Evolutionary conservation across 2,797 vertebrate species (phyloP).

Genomic region (Macropodus opercularis): DNA sequence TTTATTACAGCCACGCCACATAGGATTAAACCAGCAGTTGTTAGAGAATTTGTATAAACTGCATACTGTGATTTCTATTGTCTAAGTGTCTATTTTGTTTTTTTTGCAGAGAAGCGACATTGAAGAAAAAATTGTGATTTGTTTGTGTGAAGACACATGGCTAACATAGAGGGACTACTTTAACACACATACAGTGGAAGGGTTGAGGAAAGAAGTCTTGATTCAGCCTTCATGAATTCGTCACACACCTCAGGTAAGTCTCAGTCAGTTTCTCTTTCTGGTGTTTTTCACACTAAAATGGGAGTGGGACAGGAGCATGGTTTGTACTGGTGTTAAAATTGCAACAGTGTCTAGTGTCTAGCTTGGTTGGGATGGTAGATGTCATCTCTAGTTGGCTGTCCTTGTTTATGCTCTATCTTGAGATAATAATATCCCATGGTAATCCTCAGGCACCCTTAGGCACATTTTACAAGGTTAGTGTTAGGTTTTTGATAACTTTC

Average conservation of each 20-base stretch:
- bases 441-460: too few species aligned
- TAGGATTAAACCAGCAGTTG: neutral
- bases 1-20: too few species aligned
- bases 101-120: constrained; percentile 31
- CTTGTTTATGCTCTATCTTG: neutral
- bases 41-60: neutral
- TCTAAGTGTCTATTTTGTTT: neutral
- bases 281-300: neutral
- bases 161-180: constrained; percentile 75
- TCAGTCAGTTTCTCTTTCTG: neutral
- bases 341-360: neutral
- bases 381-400: neutral
- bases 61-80: neutral
- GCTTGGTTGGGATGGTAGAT: too few species aligned
- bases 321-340: neutral
- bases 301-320: neutral
- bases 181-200: constrained; percentile 54
- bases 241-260: constrained; percentile 73
- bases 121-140: constrained; percentile 10
- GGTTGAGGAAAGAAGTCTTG: constrained; percentile 12
- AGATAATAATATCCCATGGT: neutral
- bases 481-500: too few species aligned
- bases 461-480: too few species aligned
- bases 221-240: constrained; percentile 74
- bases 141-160: constrained; percentile 64